Percentiles rank a stretch among this genome's conserved stretches.
phyloP scores from a whole-genome alignment of 2,888 invertebrate genomes.

The Pseudanteris insignis region DNA sequence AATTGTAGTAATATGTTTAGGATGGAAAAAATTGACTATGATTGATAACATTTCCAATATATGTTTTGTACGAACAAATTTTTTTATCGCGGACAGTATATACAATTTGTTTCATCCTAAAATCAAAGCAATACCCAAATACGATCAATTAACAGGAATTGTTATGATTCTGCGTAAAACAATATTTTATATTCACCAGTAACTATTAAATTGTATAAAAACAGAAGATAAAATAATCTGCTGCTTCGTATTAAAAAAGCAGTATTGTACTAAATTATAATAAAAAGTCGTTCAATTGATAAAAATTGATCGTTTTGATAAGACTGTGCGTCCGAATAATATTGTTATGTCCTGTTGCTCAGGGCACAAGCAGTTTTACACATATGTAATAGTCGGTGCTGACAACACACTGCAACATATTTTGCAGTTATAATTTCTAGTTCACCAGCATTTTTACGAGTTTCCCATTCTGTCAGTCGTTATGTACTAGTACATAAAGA shows the following conservation, averaged over 20 bases:
- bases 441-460: too few relatives aligned
- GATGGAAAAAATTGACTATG: constrained; percentile 27
- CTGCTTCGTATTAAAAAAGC: constrained; percentile 15
- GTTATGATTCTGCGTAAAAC: constrained; percentile 24
- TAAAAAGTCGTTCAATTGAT: constrained; percentile 22
- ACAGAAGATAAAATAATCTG: constrained; percentile 4
- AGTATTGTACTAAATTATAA: constrained; percentile 57
- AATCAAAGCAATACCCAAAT: constrained; percentile 35
- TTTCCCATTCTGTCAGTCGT: too few relatives aligned
- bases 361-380: too few relatives aligned
- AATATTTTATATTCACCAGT: constrained; percentile 31
- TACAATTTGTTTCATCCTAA: constrained; percentile 22
- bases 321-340: constrained; percentile 64
- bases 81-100: constrained; percentile 11
- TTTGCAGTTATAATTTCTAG: too few relatives aligned
- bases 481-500: too few relatives aligned
- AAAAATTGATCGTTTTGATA: constrained; percentile 55
- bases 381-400: too few relatives aligned
- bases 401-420: too few relatives aligned
- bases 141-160: constrained; percentile 40
- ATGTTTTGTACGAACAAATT: constrained; percentile 20
- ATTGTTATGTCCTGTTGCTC: too few relatives aligned
- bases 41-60: constrained; percentile 10
- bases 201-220: constrained; percentile 10
- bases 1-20: constrained; percentile 20